phyloP scores from a whole-genome alignment of 2,797 vertebrate genomes.

The Cuniculus paca region DNA sequence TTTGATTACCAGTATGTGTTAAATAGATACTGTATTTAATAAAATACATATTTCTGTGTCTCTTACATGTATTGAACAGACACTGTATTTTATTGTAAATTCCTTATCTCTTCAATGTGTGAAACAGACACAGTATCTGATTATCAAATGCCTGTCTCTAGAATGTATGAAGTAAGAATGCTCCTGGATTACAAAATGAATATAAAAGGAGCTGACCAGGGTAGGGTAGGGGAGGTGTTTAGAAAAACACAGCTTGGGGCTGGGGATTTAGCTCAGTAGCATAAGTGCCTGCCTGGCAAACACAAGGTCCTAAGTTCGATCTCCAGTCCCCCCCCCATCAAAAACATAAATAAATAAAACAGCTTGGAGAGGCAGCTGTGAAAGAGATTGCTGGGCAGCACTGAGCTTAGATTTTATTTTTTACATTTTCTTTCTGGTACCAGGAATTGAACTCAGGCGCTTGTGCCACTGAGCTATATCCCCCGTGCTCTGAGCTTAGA shows the following conservation, averaged over 20 bases:
- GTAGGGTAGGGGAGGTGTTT: neutral
- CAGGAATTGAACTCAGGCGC: too few species aligned
- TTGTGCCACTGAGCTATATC: too few species aligned
- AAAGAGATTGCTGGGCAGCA: neutral
- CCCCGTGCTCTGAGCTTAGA: neutral
- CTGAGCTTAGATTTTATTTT: neutral
- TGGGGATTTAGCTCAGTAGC: too few species aligned
- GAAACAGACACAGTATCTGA: neutral
- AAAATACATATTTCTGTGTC: neutral
- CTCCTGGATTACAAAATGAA: neutral
- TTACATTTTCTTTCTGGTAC: too few species aligned
- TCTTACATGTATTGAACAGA: neutral
- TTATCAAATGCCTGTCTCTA: neutral
- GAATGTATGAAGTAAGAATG: neutral
- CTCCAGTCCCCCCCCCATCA: too few species aligned
- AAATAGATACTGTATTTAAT: too few species aligned
- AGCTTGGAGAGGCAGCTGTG: too few species aligned
- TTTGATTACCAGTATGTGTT: too few species aligned
- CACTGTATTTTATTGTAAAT: neutral
- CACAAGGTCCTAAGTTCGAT: too few species aligned
- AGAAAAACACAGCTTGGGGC: too few species aligned
- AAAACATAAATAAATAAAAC: too few species aligned
- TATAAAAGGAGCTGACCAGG: fast-evolving
- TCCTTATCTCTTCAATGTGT: neutral
- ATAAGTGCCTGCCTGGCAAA: too few species aligned